Percentiles rank a stretch among this genome's conserved stretches.
These are phyloP conservation scores for Morpho helenor DNA, from an alignment of 2,888 invertebrate species.

Conservation along the genomic window DNA sequence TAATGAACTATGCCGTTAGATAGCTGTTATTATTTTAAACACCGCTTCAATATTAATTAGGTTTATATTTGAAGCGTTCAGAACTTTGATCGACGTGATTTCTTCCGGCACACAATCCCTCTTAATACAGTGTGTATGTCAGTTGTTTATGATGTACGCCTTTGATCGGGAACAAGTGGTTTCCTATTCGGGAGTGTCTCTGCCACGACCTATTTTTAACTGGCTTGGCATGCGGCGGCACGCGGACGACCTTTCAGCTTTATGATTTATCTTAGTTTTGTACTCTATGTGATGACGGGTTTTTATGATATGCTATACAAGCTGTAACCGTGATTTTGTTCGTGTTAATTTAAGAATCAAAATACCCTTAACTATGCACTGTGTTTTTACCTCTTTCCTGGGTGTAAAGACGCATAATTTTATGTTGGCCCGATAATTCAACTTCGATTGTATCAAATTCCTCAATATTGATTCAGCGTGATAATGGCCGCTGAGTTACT, in stretches of 20 bases:
- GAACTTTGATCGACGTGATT: constrained; percentile 20
- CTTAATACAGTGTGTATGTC: constrained; percentile 25
- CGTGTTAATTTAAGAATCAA: too few species aligned
- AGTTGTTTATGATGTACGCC: constrained; percentile 33
- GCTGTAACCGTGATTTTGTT: too few species aligned
- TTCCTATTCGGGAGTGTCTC: constrained; percentile 69
- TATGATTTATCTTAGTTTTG: constrained; percentile 43
- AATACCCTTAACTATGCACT: too few species aligned
- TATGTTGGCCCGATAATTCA: too few species aligned
- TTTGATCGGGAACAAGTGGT: constrained; percentile 46
- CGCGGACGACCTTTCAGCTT: constrained; percentile 55
- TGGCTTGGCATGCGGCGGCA: constrained; percentile 55
- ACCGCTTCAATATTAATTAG: constrained; percentile 15
- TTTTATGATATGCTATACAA: not conserved
- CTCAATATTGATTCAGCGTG: too few species aligned
- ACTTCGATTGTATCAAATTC: too few species aligned
- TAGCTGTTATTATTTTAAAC: constrained; percentile 12
- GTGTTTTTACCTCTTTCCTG: too few species aligned
- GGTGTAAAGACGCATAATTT: too few species aligned
- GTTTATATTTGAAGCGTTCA: constrained; percentile 13
- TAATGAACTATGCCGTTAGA: constrained; percentile 16
- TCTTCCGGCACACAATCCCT: constrained; percentile 24
- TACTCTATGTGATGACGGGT: not conserved
- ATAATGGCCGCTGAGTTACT: too few species aligned
- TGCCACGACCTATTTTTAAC: constrained; percentile 61